Conservation (phyloP, 2,888 invertebrate species). For the Morpho achilles region DNA sequence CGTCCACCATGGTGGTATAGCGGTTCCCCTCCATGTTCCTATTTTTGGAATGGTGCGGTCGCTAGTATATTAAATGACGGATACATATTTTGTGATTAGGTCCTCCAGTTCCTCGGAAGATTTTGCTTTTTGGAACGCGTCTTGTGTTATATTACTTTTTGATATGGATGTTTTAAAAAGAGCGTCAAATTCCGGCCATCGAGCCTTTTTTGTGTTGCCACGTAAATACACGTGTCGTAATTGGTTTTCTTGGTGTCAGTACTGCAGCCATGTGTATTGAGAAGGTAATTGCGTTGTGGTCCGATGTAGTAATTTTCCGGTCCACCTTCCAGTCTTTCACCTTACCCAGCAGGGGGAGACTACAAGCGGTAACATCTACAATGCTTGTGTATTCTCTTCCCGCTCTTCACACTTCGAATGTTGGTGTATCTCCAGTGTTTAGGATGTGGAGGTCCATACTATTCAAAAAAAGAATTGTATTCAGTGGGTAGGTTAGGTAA, state of each 20-base stretch:
- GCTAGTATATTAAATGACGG: not conserved
- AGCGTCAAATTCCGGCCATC: constrained; percentile 15
- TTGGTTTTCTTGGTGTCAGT: not conserved
- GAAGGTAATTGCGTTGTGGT: constrained; percentile 32
- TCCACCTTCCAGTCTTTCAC: constrained; percentile 27
- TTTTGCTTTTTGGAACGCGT: not conserved
- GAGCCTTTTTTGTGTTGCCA: constrained; percentile 28
- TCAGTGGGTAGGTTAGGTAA: too few relatives aligned
- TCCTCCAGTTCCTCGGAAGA: constrained; percentile 1
- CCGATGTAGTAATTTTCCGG: constrained; percentile 22
- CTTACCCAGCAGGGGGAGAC: constrained; percentile 16
- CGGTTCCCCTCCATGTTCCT: not conserved
- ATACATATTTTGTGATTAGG: not conserved
- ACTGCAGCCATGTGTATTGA: constrained; percentile 7
- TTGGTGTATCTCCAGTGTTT: not conserved
- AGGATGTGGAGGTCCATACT: not conserved
- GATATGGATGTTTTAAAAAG: not conserved
- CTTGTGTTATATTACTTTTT: constrained; percentile 9
- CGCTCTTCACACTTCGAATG: not conserved
- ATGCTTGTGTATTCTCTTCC: constrained; percentile 17
- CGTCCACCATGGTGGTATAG: not conserved
- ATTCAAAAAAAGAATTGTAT: not conserved
- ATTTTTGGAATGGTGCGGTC: not conserved
- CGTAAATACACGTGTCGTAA: constrained; percentile 24
- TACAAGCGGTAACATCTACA: not conserved